Percentiles rank a stretch among this genome's conserved stretches.
Conservation (phyloP, 1,140 invertebrate genomes). For the Drosophila carrolli region DNA sequence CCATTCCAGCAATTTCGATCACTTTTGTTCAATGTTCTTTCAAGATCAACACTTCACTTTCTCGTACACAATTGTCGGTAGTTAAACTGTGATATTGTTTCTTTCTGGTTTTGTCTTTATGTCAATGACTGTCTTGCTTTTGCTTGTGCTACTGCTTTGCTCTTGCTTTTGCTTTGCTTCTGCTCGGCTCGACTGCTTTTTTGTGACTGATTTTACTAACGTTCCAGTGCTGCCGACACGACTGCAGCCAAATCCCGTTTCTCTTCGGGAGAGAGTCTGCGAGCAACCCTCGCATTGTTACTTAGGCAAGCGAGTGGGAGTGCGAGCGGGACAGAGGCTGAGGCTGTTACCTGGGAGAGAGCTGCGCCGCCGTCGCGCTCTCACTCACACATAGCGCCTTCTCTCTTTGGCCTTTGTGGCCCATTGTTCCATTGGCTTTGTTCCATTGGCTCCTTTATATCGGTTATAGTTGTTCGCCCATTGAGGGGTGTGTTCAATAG, state of each 20-base stretch:
- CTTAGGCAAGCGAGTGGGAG: slow-evolving; percentile 18
- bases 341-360: slow-evolving; percentile 35
- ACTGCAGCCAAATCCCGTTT: slow-evolving; percentile 78
- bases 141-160: slow-evolving; percentile 63
- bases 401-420: slow-evolving; percentile 49
- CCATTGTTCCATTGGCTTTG: slow-evolving; percentile 74
- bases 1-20: slow-evolving; percentile 57
- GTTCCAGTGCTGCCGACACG: slow-evolving; percentile 72
- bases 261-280: slow-evolving; percentile 20
- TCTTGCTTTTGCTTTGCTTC: slow-evolving; percentile 50
- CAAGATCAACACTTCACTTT: slow-evolving; percentile 46
- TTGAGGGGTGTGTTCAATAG: slow-evolving; percentile 83
- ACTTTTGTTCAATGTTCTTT: slow-evolving; percentile 21
- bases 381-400: slow-evolving; percentile 36
- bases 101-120: slow-evolving; percentile 7
- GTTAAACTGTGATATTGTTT: slow-evolving; percentile 8
- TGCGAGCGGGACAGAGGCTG: slow-evolving; percentile 50
- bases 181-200: slow-evolving; percentile 80
- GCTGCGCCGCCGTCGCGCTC: slow-evolving; percentile 41
- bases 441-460: slow-evolving; percentile 82
- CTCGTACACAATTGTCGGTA: slow-evolving; percentile 39
- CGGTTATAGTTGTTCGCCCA: slow-evolving; percentile 79
- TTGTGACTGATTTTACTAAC: slow-evolving; percentile 76
- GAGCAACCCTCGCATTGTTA: slow-evolving; percentile 17
- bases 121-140: slow-evolving; percentile 36